These are phyloP conservation scores for Amphiprion percula DNA, from an alignment of 2,113 vertebrate genomes.

Conservation along the genomic window DNA sequence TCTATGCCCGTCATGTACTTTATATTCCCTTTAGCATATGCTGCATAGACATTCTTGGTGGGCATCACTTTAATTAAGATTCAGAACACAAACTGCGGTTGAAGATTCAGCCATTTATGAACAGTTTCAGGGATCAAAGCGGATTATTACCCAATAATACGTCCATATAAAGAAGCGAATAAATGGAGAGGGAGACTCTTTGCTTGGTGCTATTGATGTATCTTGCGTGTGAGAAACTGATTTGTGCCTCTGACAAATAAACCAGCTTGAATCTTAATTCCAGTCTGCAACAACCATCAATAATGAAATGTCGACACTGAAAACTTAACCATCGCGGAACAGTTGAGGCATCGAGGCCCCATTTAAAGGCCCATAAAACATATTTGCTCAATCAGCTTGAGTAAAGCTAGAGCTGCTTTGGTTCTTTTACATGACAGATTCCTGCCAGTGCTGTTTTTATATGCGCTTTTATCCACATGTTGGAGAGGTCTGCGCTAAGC, in stretches of 20 bases:
- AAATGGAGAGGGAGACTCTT: not conserved
- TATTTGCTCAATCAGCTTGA: not conserved
- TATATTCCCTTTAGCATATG: not conserved
- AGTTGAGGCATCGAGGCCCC: constrained; percentile 1
- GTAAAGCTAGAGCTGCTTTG: not conserved
- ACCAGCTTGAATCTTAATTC: not conserved
- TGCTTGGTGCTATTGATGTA: not conserved
- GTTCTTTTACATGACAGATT: not conserved
- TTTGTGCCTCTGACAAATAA: not conserved
- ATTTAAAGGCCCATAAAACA: not conserved
- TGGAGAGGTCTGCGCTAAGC: constrained; percentile 1
- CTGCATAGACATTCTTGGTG: not conserved
- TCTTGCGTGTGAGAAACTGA: not conserved
- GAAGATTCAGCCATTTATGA: not conserved
- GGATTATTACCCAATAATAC: not conserved
- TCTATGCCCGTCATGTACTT: not conserved
- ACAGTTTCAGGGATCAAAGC: not conserved
- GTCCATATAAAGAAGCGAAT: not conserved
- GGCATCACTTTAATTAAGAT: not conserved
- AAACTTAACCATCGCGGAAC: not conserved
- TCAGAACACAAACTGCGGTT: not conserved
- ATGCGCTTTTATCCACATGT: constrained; percentile 7
- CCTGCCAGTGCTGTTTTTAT: not conserved
- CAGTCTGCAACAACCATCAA: not conserved
- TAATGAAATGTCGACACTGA: not conserved